Evolutionary conservation across 2,113 vertebrate genomes (phyloP).

Genomic region (Cheirogaleus medius): DNA sequence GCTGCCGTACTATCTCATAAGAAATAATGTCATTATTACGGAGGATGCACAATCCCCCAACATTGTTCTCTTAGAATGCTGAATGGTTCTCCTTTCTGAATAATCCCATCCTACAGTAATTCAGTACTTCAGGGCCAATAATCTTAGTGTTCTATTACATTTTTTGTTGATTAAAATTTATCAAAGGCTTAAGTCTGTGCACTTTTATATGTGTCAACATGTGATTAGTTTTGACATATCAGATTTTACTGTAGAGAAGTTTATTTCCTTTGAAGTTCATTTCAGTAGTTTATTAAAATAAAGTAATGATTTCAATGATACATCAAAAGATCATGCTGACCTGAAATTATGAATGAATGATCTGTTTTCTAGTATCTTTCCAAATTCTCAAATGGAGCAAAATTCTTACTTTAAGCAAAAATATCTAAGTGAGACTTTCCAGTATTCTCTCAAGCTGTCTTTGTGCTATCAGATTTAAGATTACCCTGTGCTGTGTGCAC

Average conservation of each 20-base stretch:
- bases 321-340: neutral
- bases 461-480: neutral
- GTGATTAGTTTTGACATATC: neutral
- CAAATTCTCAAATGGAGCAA: neutral
- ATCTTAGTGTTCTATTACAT: neutral
- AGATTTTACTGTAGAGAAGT: neutral
- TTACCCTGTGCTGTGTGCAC: neutral
- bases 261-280: neutral
- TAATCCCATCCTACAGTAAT: neutral
- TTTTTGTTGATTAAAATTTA: constrained; percentile 42
- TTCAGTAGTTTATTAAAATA: neutral
- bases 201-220: neutral
- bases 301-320: neutral
- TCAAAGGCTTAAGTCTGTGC: neutral
- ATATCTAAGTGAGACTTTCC: neutral
- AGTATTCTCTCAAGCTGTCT: neutral
- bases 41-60: neutral
- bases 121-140: neutral
- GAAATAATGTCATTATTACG: neutral
- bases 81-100: neutral
- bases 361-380: neutral
- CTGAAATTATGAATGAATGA: neutral
- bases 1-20: neutral
- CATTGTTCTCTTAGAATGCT: neutral
- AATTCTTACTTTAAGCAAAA: neutral